Percentiles rank a stretch among this genome's conserved stretches.
phyloP scores from a whole-genome alignment of 2,113 vertebrate species.

The Xenopus laevis region DNA sequence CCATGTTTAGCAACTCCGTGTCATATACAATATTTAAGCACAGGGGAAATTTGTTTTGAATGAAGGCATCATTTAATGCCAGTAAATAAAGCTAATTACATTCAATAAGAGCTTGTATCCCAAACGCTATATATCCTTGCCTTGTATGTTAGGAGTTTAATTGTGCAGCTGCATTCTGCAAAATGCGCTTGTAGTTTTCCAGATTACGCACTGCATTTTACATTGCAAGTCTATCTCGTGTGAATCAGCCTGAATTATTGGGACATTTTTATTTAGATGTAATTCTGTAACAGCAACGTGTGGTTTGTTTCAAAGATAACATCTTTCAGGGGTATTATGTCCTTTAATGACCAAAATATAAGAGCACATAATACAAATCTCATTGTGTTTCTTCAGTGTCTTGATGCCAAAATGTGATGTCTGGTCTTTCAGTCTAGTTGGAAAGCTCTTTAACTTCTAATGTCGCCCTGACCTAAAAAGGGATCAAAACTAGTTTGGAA shows the following conservation, averaged over 20 bases:
- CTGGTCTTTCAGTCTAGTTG: conserved; percentile 44
- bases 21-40: no score
- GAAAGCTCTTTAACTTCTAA: conserved; percentile 46
- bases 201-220: conserved; percentile 11
- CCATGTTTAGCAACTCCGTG: no score
- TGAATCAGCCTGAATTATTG: conserved; percentile 30
- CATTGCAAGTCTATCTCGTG: background rate
- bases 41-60: no score
- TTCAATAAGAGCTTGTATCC: no score
- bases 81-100: no score
- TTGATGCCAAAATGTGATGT: conserved; percentile 58
- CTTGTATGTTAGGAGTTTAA: no score
- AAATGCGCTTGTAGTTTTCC: background rate
- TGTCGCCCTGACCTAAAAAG: conserved; percentile 67
- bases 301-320: conserved; percentile 54
- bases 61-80: no score
- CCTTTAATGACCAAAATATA: conserved; percentile 61
- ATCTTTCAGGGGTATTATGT: conserved; percentile 55
- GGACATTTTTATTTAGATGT: conserved; percentile 46
- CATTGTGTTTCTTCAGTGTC: conserved; percentile 56
- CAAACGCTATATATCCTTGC: no score
- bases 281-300: conserved; percentile 44
- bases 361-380: conserved; percentile 63
- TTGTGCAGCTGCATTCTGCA: no score
- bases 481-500: conserved; percentile 2